Evolutionary conservation across 2,113 vertebrate species (phyloP), one percentile per base, ranked within the genome.

Genomic region (Strix uralensis): DNA sequence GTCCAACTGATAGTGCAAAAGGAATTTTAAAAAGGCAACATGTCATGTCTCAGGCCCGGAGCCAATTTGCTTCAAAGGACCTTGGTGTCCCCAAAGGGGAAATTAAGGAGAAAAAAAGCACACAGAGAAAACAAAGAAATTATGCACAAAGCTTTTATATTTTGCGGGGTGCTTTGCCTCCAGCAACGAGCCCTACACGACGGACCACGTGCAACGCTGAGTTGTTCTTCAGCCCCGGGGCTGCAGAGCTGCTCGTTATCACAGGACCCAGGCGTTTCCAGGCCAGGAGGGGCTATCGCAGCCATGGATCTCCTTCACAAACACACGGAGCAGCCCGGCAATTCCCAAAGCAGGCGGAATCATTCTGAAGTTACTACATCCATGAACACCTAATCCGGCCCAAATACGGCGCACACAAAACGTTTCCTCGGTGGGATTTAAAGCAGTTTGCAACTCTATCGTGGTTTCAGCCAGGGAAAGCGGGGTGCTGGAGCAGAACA

Each of bases 1-100:
- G 13, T 66, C 59, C 94, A 91, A 62, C 95, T 86, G 95, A 97
- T 96, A 95, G 80, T 0, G 73, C 81, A 71, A 38, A 18, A 63
- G 86, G 91, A 81, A 94, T 96, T 95, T 91, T 87, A 20, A 81
- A 91, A 63, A 95, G 89, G 32, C 82, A 51, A 42, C 62, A 16
- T 57, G 86, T 38, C 44, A 87, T 1, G 42, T 12, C 88, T 49
- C 88, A 17, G 72, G 94, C 82, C 80, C 6, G 9, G 15, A 58
- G 92, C 94, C 95, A 96, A 86, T 20, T 78, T n/a, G 72, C 89
- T 81, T 84, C 94, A 90, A 94, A 96, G 65, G 63, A 67, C 67
- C 80, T 54, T 4, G 1, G 49, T 46, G 69, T 55, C 42, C 89
- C 89, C 94, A 34, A 36, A 38, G 83, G 88, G 94, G 82, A 78